Evolutionary conservation across 2,888 invertebrate genomes (phyloP).

Genomic region (Pycnomerus fuliginosus): DNA sequence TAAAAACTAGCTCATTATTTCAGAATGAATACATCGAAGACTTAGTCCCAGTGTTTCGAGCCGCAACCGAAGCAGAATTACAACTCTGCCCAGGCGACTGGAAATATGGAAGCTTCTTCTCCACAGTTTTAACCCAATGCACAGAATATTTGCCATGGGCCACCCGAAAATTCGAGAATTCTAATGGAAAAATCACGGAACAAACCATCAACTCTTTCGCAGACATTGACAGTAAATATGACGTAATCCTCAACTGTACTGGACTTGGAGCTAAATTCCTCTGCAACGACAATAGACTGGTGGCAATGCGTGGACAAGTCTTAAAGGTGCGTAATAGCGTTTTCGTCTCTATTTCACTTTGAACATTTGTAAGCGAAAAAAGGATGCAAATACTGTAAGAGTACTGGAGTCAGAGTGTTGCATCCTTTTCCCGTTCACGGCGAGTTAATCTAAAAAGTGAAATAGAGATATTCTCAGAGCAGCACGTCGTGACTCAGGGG

Average conservation of each 20-base stretch:
- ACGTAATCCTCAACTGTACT: constrained; percentile 81
- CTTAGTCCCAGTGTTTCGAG: constrained; percentile 72
- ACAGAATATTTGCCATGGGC: constrained; percentile 78
- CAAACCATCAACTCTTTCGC: constrained; percentile 61
- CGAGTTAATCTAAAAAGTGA: too few relatives aligned
- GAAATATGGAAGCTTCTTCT: constrained; percentile 82
- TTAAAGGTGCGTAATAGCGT: constrained; percentile 68
- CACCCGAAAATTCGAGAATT: constrained; percentile 59
- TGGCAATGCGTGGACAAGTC: constrained; percentile 83
- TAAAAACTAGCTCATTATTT: not conserved
- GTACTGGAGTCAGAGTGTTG: too few relatives aligned
- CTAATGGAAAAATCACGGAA: constrained; percentile 64
- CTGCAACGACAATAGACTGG: constrained; percentile 71
- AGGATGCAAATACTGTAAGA: too few relatives aligned
- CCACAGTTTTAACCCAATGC: constrained; percentile 76
- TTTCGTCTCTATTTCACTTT: constrained; percentile 19
- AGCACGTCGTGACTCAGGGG: too few relatives aligned
- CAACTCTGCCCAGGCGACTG: constrained; percentile 69
- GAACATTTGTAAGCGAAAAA: not conserved
- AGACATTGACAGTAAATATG: constrained; percentile 60
- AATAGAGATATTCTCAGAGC: too few relatives aligned
- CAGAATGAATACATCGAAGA: constrained; percentile 78
- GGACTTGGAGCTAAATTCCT: constrained; percentile 80
- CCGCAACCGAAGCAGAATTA: constrained; percentile 72
- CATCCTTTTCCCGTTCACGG: too few relatives aligned